A percentile compares a stretch with the other conserved stretches of the same genome.
These are phyloP conservation scores for Pachyramphus minor DNA, from an alignment of 2,113 vertebrate species.

Conservation along the genomic window DNA sequence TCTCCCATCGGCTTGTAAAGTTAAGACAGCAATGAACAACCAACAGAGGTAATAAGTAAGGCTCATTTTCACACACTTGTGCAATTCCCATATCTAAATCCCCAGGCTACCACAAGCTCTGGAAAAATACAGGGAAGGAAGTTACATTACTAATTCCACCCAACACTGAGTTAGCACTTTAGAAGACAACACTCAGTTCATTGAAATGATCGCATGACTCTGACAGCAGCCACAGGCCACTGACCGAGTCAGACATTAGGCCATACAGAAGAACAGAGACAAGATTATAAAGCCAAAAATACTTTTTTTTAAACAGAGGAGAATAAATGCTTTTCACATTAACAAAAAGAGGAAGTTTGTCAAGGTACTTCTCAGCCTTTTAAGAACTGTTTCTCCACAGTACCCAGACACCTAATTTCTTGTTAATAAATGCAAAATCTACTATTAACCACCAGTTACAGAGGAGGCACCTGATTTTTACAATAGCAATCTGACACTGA, in stretches of 20 bases:
- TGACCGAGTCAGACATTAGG: not conserved
- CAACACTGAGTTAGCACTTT: slow-evolving; percentile 50
- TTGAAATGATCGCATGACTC: slow-evolving; percentile 1
- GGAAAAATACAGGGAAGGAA: slow-evolving; percentile 66
- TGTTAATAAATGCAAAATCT: not conserved
- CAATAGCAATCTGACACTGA: not conserved
- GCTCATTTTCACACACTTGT: not conserved
- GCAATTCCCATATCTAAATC: slow-evolving; percentile 57
- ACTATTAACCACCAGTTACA: not conserved
- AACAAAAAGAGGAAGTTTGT: not conserved
- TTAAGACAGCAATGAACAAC: not conserved
- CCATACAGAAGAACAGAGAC: not conserved
- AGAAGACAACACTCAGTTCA: slow-evolving; percentile 39
- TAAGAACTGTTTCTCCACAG: not conserved
- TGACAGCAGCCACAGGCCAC: not conserved
- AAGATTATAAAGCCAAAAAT: not conserved
- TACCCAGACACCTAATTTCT: not conserved
- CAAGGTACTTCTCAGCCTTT: not conserved
- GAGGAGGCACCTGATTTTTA: not conserved
- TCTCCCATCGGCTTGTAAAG: not conserved
- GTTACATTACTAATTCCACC: slow-evolving; percentile 54
- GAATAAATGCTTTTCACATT: not conserved
- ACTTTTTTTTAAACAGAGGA: not conserved
- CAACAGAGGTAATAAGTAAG: slow-evolving; percentile 4
- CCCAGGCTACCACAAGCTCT: slow-evolving; percentile 35